These are phyloP conservation scores for Eulemur rufifrons DNA, from an alignment of 2,113 vertebrate genomes.

Conservation along the genomic window DNA sequence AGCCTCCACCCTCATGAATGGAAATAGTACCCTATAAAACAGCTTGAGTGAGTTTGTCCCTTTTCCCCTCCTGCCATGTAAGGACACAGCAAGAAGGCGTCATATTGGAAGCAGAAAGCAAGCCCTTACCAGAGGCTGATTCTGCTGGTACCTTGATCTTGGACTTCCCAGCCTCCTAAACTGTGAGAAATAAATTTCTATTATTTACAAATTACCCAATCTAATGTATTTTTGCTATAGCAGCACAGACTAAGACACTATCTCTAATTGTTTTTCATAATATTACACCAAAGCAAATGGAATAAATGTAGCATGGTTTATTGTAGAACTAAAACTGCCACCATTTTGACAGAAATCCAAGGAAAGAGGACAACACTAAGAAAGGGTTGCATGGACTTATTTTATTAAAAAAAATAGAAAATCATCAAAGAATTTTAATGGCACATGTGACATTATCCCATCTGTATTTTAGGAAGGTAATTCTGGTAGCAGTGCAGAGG, in stretches of 20 bases:
- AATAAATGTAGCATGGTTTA: background rate
- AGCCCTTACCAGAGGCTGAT: background rate
- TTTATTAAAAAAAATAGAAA: background rate
- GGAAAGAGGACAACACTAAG: background rate
- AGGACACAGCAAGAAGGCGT: background rate
- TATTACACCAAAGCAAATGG: background rate
- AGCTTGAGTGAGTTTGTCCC: background rate
- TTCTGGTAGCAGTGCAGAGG: background rate
- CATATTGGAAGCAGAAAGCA: background rate
- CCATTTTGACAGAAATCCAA: background rate
- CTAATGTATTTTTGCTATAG: background rate
- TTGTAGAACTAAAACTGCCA: background rate
- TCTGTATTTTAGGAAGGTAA: background rate
- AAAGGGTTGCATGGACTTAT: background rate
- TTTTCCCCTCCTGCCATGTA: background rate
- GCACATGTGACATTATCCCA: background rate
- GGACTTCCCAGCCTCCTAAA: background rate
- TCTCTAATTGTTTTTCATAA: background rate
- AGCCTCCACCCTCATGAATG: background rate
- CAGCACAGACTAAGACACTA: background rate
- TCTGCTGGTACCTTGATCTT: background rate
- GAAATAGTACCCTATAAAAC: background rate
- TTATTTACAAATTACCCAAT: background rate
- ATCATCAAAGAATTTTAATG: background rate
- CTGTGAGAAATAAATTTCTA: background rate